Base-by-base conservation (phyloP, 2,797 vertebrate species). In the Pseudocheirus occidentalis region DNA sequence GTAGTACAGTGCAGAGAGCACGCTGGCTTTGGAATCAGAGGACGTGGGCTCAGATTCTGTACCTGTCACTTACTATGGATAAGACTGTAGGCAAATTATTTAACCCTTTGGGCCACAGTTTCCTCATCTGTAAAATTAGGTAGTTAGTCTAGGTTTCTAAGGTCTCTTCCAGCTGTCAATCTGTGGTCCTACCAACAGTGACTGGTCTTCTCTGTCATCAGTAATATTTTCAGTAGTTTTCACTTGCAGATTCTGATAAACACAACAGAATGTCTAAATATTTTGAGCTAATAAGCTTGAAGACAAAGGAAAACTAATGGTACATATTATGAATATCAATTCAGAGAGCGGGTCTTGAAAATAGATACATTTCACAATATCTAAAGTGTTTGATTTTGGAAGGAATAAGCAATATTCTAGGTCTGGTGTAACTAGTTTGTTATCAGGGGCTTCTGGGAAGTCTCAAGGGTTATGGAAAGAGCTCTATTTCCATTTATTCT, bases 311-410 rank as follows among this genome's bases (percentile, higher is more conserved):
- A 28, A 28, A 27, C 9, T 21, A 21, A 92, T 92, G 53, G 52
- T 34, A n/a, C 12, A 91, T 40, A n/a, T 57, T 93, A 27, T 54
- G 28, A 31, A 4, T n/a, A 29, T 89, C 56, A 91, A n/a, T 92
- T 46, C 73, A 58, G 73, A 50, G 92, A 89, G 1, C 14, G 27
- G 50, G 95, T 29, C 34, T 96, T 55, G n/a, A 94, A 95, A 96
- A 95, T 89, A 52, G 57, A 96, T 93, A 95, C 52, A 95, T 94
- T 55, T 94, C 92, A 95, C 66, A 57, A 95, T 12, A 91, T 29
- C 73, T 90, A 5, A 28, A 59, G 31, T 31, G 12, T 56, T 92
- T 93, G 54, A 12, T 89, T 95, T 97, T n/a, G 89, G 55, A 46
- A 95, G 54, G 58, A 97, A 95, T 90, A 40, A 66, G 13, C 21